Base-by-base conservation (phyloP, 2,797 vertebrate genomes). In the Diplodus sargus region DNA sequence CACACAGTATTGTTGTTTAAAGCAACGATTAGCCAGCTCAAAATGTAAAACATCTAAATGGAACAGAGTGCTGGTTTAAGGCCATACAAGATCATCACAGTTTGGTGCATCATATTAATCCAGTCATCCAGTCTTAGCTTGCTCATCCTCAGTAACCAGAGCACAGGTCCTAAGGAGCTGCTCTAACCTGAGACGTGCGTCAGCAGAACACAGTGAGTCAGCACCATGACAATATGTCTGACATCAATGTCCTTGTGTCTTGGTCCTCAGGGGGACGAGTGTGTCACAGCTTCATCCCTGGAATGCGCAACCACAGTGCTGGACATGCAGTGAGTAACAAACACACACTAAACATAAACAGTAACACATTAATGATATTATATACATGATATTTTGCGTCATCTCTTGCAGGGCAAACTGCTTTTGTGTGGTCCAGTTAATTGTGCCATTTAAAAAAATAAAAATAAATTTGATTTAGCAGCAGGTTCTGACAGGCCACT, bases 201-300 rank as follows among this genome's bases (percentile, higher is more conserved):
- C 74, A 73, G 66, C 74, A 79, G 65, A 39, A 72, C 20, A 49
- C 52, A 0, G 64, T 87, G 85, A 84, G 69, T 85, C 71, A 78
- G 81, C 78, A 76, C n/a, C 34, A 47, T 60, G 67, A 57, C 61
- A 62, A 10, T n/a, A 60, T 30, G 66, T 89, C 68, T 90, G 74
- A 88, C 75, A 67, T 78, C 59, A 22, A 3, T 79, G 75, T 83
- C 80, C 81, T 81, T 84, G 60, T 83, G 69, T 84, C 43, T 80
- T 89, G 39, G 57, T 87, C 49, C 70, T 58, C 82, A 96, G 95
- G 95, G 82, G 95, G 95, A 87, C 90, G 95, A 90, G 84, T 95
- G 49, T 94, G 93, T 83, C 95, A 94, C 88, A 96, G 90, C 90
- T 95, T 96, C 84, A 95, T 96, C 77, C 94, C 95, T 69, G 94